These are phyloP conservation scores for Diuraphis noxia DNA, from an alignment of 1,140 invertebrate genomes.

Conservation along the genomic window DNA sequence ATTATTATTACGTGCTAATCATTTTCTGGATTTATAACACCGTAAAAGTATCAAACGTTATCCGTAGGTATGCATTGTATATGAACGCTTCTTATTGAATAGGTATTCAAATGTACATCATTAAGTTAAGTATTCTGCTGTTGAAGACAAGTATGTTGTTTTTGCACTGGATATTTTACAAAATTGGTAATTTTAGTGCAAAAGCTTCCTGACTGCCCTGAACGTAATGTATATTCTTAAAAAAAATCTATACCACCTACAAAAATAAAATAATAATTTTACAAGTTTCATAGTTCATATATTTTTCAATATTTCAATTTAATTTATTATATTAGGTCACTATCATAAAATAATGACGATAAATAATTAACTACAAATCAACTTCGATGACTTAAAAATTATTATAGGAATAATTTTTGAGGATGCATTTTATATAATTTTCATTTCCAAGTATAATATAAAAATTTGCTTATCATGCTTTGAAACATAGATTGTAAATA, in stretches of 20 bases:
- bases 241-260: not conserved
- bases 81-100: not conserved
- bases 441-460: not conserved
- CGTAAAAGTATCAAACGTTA: not conserved
- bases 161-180: not conserved
- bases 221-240: not conserved
- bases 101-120: not conserved
- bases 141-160: not conserved
- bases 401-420: not conserved
- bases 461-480: not conserved
- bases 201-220: not conserved
- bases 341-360: not conserved
- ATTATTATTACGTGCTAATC: not conserved
- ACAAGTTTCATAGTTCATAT: not conserved
- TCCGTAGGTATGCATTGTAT: not conserved
- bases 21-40: not conserved
- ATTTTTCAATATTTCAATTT: not conserved
- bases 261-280: too few relatives aligned
- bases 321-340: not conserved
- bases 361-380: not conserved
- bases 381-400: not conserved
- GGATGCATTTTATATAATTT: not conserved
- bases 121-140: not conserved
- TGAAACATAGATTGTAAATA: not conserved
- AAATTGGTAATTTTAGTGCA: not conserved